Percentiles rank a stretch among this genome's conserved stretches.
phyloP scores from a whole-genome alignment of 1,140 invertebrate species.

The Trialeurodes vaporariorum region DNA sequence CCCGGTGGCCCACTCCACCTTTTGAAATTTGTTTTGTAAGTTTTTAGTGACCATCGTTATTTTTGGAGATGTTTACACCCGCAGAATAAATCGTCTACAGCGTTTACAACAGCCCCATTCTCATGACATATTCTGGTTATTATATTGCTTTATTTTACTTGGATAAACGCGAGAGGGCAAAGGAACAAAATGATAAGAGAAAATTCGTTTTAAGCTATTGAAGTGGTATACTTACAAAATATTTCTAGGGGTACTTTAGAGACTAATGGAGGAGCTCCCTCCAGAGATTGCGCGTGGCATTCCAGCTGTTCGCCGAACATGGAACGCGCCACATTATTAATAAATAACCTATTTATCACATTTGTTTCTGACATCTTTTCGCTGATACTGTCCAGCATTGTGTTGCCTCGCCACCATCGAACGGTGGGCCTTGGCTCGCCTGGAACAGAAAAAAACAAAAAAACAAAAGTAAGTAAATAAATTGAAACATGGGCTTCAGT shows the following conservation, averaged over 20 bases:
- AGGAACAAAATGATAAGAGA: neutral
- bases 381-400: slow-evolving; percentile 48
- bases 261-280: slow-evolving; percentile 41
- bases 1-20: too few species aligned
- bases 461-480: neutral
- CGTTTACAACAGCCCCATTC: too few species aligned
- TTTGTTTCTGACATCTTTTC: neutral
- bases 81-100: too few species aligned
- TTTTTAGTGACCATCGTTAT: too few species aligned
- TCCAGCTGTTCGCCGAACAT: slow-evolving; percentile 49
- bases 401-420: slow-evolving; percentile 71
- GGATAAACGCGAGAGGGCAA: too few species aligned
- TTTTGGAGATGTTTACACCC: too few species aligned
- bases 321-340: slow-evolving; percentile 28
- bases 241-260: slow-evolving; percentile 50
- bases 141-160: too few species aligned
- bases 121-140: too few species aligned
- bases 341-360: neutral
- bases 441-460: slow-evolving; percentile 37
- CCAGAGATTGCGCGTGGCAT: slow-evolving; percentile 55
- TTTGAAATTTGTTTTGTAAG: too few species aligned
- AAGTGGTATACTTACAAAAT: slow-evolving; percentile 53
- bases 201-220: neutral
- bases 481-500: neutral
- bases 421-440: slow-evolving; percentile 70